Evolutionary conservation across 2,797 vertebrate genomes (phyloP).

Genomic region (Sardinella longiceps): DNA sequence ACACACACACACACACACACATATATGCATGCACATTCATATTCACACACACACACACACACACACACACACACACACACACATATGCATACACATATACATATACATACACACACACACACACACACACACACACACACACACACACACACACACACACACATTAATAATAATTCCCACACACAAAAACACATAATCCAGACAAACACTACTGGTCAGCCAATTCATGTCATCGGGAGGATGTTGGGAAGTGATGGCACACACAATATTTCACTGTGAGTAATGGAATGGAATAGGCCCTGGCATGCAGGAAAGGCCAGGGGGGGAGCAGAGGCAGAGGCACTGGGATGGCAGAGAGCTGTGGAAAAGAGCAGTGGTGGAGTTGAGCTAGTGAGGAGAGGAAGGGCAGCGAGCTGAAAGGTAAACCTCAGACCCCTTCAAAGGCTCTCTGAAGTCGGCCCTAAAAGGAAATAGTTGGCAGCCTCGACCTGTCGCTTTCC

Average conservation of each 20-base stretch:
- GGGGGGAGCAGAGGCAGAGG: neutral
- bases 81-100: neutral
- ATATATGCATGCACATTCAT: neutral
- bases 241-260: neutral
- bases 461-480: slow-evolving; percentile 18
- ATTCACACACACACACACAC: neutral
- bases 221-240: neutral
- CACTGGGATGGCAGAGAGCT: neutral
- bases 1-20: neutral
- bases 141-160: neutral
- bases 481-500: neutral
- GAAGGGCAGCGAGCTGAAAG: neutral
- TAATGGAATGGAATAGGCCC: neutral
- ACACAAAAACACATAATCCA: neutral
- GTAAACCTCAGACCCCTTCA: slow-evolving; percentile 10
- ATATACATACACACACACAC: neutral
- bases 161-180: too few species aligned
- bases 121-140: neutral
- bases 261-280: neutral
- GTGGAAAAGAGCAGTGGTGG: neutral
- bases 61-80: neutral
- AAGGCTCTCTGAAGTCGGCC: neutral
- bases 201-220: neutral
- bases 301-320: neutral
- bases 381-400: neutral